These are phyloP conservation scores for Todiramphus saurophagus DNA, from an alignment of 2,113 vertebrate genomes.

Conservation along the genomic window DNA sequence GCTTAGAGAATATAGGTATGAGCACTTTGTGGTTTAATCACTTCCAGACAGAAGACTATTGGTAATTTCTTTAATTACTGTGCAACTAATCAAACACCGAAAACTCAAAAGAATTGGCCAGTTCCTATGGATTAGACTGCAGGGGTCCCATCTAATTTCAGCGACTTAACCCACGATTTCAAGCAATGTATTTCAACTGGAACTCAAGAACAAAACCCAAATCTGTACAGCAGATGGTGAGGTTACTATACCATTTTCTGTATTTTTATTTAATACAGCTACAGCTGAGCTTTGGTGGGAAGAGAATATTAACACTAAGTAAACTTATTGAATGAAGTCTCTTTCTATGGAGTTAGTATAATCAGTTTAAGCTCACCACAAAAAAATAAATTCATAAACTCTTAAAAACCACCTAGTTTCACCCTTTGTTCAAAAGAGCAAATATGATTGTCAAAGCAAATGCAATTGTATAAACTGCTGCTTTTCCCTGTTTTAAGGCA, in stretches of 20 bases:
- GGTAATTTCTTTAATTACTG: conserved; percentile 81
- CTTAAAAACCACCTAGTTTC: not conserved
- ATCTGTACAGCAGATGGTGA: conserved; percentile 85
- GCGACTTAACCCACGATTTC: conserved; percentile 70
- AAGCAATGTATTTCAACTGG: conserved; percentile 59
- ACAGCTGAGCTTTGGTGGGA: conserved; percentile 34
- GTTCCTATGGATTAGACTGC: conserved; percentile 77
- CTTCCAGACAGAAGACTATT: conserved; percentile 42
- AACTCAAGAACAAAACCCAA: conserved; percentile 74
- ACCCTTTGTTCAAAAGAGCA: not conserved
- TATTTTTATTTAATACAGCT: conserved; percentile 11
- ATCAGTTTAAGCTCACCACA: not conserved
- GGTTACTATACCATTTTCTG: conserved; percentile 64
- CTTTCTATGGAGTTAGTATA: not conserved
- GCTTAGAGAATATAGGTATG: conserved; percentile 51
- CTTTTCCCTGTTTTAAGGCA: not conserved
- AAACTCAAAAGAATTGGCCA: conserved; percentile 73
- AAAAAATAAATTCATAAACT: not conserved
- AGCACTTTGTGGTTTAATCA: conserved; percentile 57
- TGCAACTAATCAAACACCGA: conserved; percentile 81
- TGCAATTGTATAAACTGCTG: not conserved
- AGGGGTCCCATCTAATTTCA: conserved; percentile 75
- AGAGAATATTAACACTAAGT: not conserved
- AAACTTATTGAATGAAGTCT: not conserved
- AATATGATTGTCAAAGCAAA: not conserved